A percentile compares a stretch with the other conserved stretches of the same genome.
phyloP scores from a whole-genome alignment of 2,888 invertebrate species.

The Calephelis perditalis region DNA sequence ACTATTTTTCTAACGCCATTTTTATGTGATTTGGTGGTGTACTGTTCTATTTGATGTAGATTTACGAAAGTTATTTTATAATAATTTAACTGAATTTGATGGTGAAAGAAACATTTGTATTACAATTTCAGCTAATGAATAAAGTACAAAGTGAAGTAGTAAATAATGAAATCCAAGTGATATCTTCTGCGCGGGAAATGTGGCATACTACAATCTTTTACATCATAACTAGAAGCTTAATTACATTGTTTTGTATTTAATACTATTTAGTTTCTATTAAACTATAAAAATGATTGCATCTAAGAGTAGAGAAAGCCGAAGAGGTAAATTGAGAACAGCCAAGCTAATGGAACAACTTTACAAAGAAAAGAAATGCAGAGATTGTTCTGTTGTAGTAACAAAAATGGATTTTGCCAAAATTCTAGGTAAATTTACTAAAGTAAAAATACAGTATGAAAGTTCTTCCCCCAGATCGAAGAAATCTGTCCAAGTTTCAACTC shows the following conservation, averaged over 20 bases:
- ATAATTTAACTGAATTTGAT: too few relatives aligned
- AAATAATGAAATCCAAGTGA: conserved; percentile 32
- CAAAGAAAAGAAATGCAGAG: conserved; percentile 65
- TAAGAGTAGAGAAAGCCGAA: conserved; percentile 50
- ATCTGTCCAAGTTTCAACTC: conserved; percentile 33
- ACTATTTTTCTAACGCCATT: conserved; percentile 59
- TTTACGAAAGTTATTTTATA: conserved; percentile 21
- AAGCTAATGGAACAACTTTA: conserved; percentile 60
- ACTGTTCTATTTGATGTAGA: conserved; percentile 38
- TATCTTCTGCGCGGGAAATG: conserved; percentile 74
- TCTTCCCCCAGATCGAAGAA: conserved; percentile 49
- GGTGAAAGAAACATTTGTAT: background rate
- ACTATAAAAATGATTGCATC: conserved; percentile 52
- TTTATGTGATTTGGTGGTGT: conserved; percentile 45
- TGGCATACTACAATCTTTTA: conserved; percentile 50
- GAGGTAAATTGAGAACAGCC: conserved; percentile 49
- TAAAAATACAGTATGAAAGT: conserved; percentile 69
- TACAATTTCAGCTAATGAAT: conserved; percentile 9
- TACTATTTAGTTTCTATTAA: conserved; percentile 19
- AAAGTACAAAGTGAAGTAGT: conserved; percentile 30
- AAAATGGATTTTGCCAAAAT: conserved; percentile 74
- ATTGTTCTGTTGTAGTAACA: conserved; percentile 64
- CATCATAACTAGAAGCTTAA: conserved; percentile 31
- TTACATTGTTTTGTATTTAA: conserved; percentile 15
- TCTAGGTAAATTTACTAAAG: conserved; percentile 70